Base-by-base conservation (phyloP, 2,888 invertebrate genomes). In the Apomyelois bistriatella region DNA sequence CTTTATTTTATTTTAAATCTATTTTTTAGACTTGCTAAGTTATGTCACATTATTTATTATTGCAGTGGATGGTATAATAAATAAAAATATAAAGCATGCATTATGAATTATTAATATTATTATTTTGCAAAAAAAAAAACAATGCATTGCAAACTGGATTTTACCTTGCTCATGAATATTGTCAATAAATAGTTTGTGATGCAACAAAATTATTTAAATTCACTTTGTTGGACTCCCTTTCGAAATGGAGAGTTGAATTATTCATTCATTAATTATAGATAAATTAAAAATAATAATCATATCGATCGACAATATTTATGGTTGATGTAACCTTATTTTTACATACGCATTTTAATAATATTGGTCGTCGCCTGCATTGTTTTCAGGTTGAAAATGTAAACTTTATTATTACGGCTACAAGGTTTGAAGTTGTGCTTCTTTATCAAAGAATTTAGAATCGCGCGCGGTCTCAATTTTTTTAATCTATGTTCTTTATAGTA, bases 251-350 rank as follows among this genome's bases (percentile, higher is more conserved):
- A 49, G 30, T 36, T 40, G 9, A 43, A 35, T 13, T 9, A n/a
- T 30, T 50, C 37, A 49, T 15, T 6, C 8, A 8, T 32, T 35
- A 36, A 17, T 12, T 22, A n/a, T 48, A n/a, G 37, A 35, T 37
- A 7, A n/a, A 28, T 28, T 30, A 3, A 30, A 17, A 16, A 32
- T 13, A 10, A 32, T 13, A 32, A 41, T 69, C 71, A 75, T 74
- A 74, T 74, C 70, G 74, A 57, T 51, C 49, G 73, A 76, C 74
- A 76, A 74, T 74, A 75, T 68, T 55, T 56, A 57, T 53, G 59
- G 53, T 58, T 53, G 55, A 53, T 43, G 30, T 35, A 16, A 15
- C 49, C 38, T 61, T 55, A 60, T 68, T 58, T 40, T 57, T 60
- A 58, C 61, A 59, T 62, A n/a, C 16, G 69, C 70, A 69, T 60